These are phyloP conservation scores for Pachyramphus minor DNA, from an alignment of 2,113 vertebrate species.

Conservation along the genomic window DNA sequence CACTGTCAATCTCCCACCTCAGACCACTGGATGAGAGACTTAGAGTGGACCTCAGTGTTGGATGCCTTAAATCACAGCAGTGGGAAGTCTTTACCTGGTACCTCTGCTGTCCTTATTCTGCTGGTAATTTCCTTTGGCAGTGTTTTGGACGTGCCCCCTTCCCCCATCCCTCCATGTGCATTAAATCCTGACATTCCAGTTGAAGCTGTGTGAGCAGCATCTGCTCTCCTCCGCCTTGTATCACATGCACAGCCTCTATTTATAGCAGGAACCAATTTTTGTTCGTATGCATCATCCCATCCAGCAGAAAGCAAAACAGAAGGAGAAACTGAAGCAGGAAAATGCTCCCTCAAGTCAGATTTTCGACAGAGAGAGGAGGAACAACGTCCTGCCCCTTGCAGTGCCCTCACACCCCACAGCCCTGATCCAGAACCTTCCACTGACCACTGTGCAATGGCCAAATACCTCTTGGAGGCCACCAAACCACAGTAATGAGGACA, in stretches of 20 bases:
- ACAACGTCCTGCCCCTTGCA: neutral
- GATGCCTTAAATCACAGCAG: neutral
- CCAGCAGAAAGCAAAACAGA: conserved; percentile 28
- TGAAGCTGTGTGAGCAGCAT: neutral
- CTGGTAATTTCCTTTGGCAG: neutral
- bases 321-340: neutral
- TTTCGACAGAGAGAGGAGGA: neutral
- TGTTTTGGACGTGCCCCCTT: neutral
- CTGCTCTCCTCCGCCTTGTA: conserved; percentile 14
- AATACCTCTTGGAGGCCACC: neutral
- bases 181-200: neutral
- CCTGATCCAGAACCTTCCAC: neutral
- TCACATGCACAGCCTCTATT: conserved; percentile 29
- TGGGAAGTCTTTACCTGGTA: neutral
- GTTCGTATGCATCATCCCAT: conserved; percentile 13
- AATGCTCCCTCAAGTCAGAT: neutral
- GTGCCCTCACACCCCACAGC: neutral
- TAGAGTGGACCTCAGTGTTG: neutral
- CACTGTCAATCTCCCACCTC: neutral
- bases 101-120: neutral
- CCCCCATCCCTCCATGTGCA: neutral
- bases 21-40: neutral
- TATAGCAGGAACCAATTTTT: neutral
- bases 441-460: neutral
- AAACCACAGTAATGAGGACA: conserved; percentile 3